Evolutionary conservation across 2,797 vertebrate genomes (phyloP), one percentile per base, ranked within the genome.

Genomic region (Acridotheres tristis): DNA sequence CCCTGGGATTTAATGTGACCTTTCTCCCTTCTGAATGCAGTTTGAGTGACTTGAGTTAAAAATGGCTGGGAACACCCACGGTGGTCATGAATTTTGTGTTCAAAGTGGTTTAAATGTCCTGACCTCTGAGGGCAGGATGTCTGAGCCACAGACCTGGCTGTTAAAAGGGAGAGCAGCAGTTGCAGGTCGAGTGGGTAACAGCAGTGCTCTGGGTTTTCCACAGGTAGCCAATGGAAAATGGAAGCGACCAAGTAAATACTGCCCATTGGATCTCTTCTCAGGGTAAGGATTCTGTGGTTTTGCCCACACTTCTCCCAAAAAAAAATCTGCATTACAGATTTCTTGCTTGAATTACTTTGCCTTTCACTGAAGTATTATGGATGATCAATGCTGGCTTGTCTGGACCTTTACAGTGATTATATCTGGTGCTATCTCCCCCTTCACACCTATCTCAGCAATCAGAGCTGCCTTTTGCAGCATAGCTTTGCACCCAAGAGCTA

Each of bases 201-300:
- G 48, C 38, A 51, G 36, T 48, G 45, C 30, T 96, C 32, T 94
- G 86, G 65, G 38, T 69, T 96, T 81, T 89, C 94, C 43, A 97
- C 94, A 99, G 99, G 98, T 99, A 88, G 98, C 99, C 32, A 99
- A 98, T 1, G 99, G 99, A 65, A 99, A 99, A 94, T 99, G 99
- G 99, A 99, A 99, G 96, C 98, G 98, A 89, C 98, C 98, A 68
- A 99, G 99, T 94, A 98, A 98, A 97, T 99, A 99, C 78, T 99
- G 99, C 95, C 99, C 99, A 1, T 97, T 99, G 10, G 99, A 99
- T 97, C 98, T 99, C 94, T 99, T 99, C 98, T 99, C 99, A 95
- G 99, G 99, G 99, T 99, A 94, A 99, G 98, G 82, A 84, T 13
- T 61, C 72, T 27, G 20, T 53, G 7, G 0, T 63, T 86, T 32